A percentile compares a stretch with the other conserved stretches of the same genome.
Conservation (phyloP, 1,140 invertebrate species). For the Drosophila santomea region DNA sequence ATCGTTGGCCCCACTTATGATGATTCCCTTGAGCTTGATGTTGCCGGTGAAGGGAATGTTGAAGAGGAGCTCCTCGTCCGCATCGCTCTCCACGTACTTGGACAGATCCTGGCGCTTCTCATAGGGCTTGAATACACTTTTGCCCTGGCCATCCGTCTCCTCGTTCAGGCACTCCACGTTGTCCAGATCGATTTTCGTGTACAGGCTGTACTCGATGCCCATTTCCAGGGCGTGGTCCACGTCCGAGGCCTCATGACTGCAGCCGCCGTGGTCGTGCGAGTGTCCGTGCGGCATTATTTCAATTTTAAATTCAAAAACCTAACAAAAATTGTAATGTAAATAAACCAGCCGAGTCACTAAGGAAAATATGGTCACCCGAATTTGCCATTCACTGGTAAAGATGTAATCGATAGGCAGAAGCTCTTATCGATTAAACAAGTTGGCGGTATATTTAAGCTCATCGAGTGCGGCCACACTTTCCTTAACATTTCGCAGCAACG, state of each 20-base stretch:
- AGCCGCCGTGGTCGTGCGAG: conserved; percentile 73
- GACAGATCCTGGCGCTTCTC: conserved; percentile 91
- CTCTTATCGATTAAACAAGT: neutral
- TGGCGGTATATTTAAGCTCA: neutral
- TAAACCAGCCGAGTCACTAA: conserved; percentile 37
- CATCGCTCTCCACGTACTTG: conserved; percentile 96
- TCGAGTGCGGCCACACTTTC: conserved; percentile 17
- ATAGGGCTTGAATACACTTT: conserved; percentile 96
- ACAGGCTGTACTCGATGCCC: conserved; percentile 94
- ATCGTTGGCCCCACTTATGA: conserved; percentile 94
- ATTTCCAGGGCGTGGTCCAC: conserved; percentile 89
- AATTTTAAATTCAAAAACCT: conserved; percentile 9
- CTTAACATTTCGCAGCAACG: no score
- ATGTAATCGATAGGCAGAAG: neutral
- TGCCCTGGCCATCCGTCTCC: conserved; percentile 92
- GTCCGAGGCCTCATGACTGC: conserved; percentile 76
- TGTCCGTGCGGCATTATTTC: conserved; percentile 78
- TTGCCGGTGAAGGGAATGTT: conserved; percentile 98
- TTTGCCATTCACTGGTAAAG: neutral
- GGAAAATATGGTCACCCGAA: conserved; percentile 7
- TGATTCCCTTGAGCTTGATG: conserved; percentile 97
- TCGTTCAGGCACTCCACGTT: conserved; percentile 97
- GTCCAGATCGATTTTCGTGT: conserved; percentile 94
- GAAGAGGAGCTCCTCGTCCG: conserved; percentile 96
- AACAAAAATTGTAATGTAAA: conserved; percentile 25